A percentile compares a stretch with the other conserved stretches of the same genome.
phyloP scores from a whole-genome alignment of 2,888 invertebrate genomes.

The Acanthoscelides obtectus region DNA sequence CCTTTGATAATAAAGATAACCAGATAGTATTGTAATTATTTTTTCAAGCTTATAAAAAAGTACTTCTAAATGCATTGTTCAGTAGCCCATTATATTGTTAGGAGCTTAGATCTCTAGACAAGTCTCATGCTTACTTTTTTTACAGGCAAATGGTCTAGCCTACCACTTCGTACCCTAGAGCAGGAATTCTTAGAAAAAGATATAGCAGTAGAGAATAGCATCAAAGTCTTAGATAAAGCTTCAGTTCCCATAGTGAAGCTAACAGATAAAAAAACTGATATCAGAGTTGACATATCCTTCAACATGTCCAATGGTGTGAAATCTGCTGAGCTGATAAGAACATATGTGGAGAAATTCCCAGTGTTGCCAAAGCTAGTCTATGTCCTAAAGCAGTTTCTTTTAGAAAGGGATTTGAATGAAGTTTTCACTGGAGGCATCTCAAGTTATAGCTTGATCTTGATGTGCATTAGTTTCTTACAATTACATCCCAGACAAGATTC shows the following conservation, averaged over 20 bases:
- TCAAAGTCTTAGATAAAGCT: constrained; percentile 96
- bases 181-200: constrained; percentile 84
- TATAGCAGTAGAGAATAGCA: constrained; percentile 82
- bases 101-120: not conserved
- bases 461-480: constrained; percentile 97
- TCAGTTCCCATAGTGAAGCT: constrained; percentile 98
- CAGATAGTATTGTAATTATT: too few relatives aligned
- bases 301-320: constrained; percentile 98
- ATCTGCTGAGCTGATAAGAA: constrained; percentile 92
- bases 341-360: constrained; percentile 83
- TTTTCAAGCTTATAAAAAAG: too few relatives aligned
- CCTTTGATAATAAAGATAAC: too few relatives aligned
- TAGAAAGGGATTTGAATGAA: constrained; percentile 97
- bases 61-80: too few relatives aligned
- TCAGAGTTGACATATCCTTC: constrained; percentile 98
- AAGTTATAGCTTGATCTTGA: constrained; percentile 96
- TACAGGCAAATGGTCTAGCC: constrained; percentile 80
- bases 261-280: constrained; percentile 70
- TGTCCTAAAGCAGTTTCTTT: constrained; percentile 96
- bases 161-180: constrained; percentile 88
- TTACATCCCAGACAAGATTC: constrained; percentile 83
- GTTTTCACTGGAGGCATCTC: constrained; percentile 99
- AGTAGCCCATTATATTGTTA: not conserved
- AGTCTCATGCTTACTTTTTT: constrained; percentile 3
- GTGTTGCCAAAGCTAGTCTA: constrained; percentile 91